Percentiles rank a stretch among this genome's conserved stretches.
phyloP scores from a whole-genome alignment of 2,888 invertebrate genomes.

The Sphaeridia pumilis region DNA sequence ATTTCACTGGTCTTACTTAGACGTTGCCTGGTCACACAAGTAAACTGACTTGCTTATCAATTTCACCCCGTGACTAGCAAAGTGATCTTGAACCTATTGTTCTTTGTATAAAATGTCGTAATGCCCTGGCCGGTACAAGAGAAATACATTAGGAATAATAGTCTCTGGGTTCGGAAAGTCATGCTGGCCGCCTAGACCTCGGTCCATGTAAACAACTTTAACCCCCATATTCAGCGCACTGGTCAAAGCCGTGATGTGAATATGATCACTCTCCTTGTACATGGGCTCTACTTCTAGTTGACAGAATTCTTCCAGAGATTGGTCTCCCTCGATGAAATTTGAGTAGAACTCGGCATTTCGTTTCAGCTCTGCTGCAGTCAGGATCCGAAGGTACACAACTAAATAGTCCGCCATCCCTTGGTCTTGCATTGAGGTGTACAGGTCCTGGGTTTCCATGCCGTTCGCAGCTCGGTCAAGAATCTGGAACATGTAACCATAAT shows the following conservation, averaged over 20 bases:
- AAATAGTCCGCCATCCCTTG: slow-evolving; percentile 90
- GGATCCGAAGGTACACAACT: slow-evolving; percentile 79
- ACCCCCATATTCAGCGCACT: slow-evolving; percentile 78
- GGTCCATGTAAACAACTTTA: slow-evolving; percentile 94
- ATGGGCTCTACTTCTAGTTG: slow-evolving; percentile 52
- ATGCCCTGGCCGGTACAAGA: slow-evolving; percentile 94
- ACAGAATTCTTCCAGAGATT: slow-evolving; percentile 55
- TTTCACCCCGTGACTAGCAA: too few relatives aligned
- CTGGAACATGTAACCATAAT: slow-evolving; percentile 46
- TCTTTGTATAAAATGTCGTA: slow-evolving; percentile 89
- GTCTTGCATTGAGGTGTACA: slow-evolving; percentile 80
- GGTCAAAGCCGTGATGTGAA: slow-evolving; percentile 92
- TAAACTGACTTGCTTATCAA: too few relatives aligned
- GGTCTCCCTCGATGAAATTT: slow-evolving; percentile 89
- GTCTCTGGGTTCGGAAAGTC: slow-evolving; percentile 74
- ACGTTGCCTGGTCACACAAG: too few relatives aligned
- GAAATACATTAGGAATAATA: slow-evolving; percentile 64
- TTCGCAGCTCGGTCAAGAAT: slow-evolving; percentile 66
- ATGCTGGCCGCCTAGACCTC: slow-evolving; percentile 49
- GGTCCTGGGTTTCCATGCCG: slow-evolving; percentile 54
- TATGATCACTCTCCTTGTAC: slow-evolving; percentile 95
- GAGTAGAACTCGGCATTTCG: slow-evolving; percentile 88
- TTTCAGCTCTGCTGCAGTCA: slow-evolving; percentile 81
- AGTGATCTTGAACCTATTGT: too few relatives aligned
- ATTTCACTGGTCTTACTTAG: too few relatives aligned